Percentiles rank a stretch among this genome's conserved stretches.
These are phyloP conservation scores for Mormyrops attenuatus DNA, from an alignment of 2,797 vertebrate genomes.

Conservation along the genomic window DNA sequence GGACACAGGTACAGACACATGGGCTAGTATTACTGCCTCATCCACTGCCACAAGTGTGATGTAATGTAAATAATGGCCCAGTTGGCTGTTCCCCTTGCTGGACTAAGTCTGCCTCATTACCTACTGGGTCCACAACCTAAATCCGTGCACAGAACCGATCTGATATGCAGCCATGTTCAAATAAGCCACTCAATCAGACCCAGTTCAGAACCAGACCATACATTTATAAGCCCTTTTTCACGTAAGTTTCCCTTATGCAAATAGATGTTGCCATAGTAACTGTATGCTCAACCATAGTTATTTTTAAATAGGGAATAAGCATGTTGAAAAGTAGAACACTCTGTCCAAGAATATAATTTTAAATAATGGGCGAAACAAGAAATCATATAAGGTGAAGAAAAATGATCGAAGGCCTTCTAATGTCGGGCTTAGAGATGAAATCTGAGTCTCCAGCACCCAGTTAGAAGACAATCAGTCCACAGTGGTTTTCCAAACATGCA, in stretches of 20 bases:
- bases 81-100: background rate
- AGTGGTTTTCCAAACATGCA: background rate
- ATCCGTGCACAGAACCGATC: background rate
- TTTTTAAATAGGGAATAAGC: conserved; percentile 42
- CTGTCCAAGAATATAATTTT: conserved; percentile 49
- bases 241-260: conserved; percentile 17
- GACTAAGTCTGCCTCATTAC: background rate
- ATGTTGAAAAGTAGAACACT: conserved; percentile 63
- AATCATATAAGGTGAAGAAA: conserved; percentile 46
- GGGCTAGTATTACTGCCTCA: background rate
- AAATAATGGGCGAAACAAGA: conserved; percentile 14
- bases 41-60: background rate
- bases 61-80: background rate
- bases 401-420: conserved; percentile 54
- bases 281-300: conserved; percentile 14
- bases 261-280: conserved; percentile 25
- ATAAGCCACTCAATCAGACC: background rate
- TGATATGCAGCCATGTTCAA: background rate
- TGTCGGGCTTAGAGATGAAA: conserved; percentile 43
- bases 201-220: conserved; percentile 30
- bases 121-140: background rate
- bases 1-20: background rate
- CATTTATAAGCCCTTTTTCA: conserved; percentile 37
- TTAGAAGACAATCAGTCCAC: background rate
- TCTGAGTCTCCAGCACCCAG: background rate